Conservation (phyloP, 2,113 vertebrate genomes). For the Chrysemys picta region DNA sequence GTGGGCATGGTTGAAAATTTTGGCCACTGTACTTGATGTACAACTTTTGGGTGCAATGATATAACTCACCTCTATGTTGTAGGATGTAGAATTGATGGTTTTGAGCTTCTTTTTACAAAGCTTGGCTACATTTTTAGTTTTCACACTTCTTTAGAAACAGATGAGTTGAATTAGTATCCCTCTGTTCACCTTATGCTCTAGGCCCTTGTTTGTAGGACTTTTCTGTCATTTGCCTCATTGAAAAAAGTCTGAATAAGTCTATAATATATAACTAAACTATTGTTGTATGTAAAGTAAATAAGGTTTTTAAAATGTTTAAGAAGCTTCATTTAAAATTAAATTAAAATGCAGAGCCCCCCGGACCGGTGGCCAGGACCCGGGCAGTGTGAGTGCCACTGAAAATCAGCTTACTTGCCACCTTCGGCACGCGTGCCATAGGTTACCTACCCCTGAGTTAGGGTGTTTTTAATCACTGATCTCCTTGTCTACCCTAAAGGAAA, state of each 20-base stretch:
- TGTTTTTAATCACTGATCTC: neutral
- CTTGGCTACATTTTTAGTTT: neutral
- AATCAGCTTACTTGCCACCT: no score
- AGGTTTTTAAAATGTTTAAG: no score
- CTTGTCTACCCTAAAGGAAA: neutral
- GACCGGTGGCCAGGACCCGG: no score
- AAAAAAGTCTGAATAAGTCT: neutral
- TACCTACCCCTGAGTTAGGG: neutral
- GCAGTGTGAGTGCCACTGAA: no score
- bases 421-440: no score
- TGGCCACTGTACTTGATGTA: neutral
- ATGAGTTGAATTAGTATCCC: neutral
- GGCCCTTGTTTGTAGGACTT: neutral
- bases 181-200: accelerated
- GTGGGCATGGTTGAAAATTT: neutral
- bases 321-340: no score
- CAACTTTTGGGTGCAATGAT: neutral
- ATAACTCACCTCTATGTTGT: neutral
- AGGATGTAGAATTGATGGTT: neutral
- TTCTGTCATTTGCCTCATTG: neutral
- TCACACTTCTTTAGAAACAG: neutral
- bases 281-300: no score
- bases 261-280: no score
- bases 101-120: neutral
- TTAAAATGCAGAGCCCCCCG: no score